Evolutionary conservation across 2,888 invertebrate species (phyloP), one percentile per base, ranked within the genome.

Genomic region (Deroplatys truncata): DNA sequence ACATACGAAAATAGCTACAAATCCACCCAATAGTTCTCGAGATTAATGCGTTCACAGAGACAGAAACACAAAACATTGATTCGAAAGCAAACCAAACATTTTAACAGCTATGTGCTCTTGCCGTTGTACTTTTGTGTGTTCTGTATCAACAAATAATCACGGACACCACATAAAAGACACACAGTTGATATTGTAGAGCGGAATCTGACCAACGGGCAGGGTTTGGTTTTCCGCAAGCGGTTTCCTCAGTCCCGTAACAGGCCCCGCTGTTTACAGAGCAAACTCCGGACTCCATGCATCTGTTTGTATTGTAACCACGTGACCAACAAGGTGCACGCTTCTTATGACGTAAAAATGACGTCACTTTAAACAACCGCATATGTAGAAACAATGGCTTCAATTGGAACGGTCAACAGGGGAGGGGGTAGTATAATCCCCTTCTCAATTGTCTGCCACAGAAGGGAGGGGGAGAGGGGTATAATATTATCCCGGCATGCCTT

Each of bases 401-500:
- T 87, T 87, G 87, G 83, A 87, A 82, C 83, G 83, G 89, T 89
- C 89, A 86, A 89, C 86, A 88, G 82, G 85, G 86, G 56, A 28
- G 20, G 85, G 86, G 89, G 86, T 20, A 31, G 43, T 85, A 82
- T 85, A 89, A 89, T 89, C 85, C 88, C 49, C 85, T 31, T 85
- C 8, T 35, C 89, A 89, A 85, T 89, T 89, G 89, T 89, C 82
- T 85, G 84, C 84, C 43, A 82, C 10, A 25, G 25, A n/a, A n/a
- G 2, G 89, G 84, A 82, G 29, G 28, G 85, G 10, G 86, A 25
- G 84, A 82, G 86, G 88, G 88, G 84, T 82, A 43, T 56, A 56
- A 87, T 86, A 87, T 82, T 87, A 82, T 87, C 82, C 87, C 83
- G 35, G 87, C 83, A 20, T 35, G 87, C 87, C 82, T 72, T 31